Conservation (phyloP, 2,797 vertebrate genomes). For the Alosa sapidissima region DNA sequence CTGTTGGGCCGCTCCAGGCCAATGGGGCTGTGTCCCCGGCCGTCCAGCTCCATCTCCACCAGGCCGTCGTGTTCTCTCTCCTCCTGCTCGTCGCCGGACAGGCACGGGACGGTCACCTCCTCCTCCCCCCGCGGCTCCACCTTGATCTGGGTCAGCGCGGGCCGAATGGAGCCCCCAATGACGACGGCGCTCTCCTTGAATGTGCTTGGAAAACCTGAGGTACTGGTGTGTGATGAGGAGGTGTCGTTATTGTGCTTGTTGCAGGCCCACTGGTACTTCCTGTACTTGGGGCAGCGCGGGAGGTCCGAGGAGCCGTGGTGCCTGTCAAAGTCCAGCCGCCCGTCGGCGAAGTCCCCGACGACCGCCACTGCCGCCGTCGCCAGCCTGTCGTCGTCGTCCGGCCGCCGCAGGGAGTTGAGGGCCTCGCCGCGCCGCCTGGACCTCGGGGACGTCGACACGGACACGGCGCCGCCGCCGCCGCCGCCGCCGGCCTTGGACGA, state of each 20-base stretch:
- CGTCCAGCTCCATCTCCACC: conserved; percentile 87
- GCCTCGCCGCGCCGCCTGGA: conserved; percentile 79
- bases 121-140: conserved; percentile 89
- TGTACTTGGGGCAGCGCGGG: conserved; percentile 95
- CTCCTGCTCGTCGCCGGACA: conserved; percentile 89
- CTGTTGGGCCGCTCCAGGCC: conserved; percentile 76
- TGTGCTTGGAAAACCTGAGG: conserved; percentile 99
- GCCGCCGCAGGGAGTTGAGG: conserved; percentile 66
- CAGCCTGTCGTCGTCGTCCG: conserved; percentile 78
- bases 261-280: conserved; percentile 98
- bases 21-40: conserved; percentile 74
- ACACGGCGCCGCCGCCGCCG: conserved; percentile 58
- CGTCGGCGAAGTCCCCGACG: conserved; percentile 78
- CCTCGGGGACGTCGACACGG: conserved; percentile 73
- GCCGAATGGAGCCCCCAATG: conserved; percentile 59
- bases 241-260: conserved; percentile 97
- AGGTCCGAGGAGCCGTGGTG: conserved; percentile 76
- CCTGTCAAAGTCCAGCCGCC: conserved; percentile 82
- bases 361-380: conserved; percentile 74
- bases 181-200: conserved; percentile 80
- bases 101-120: conserved; percentile 86
- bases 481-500: conserved; percentile 70
- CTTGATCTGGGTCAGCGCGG: conserved; percentile 84
- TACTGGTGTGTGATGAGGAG: conserved; percentile 92
- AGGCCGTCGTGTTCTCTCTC: conserved; percentile 81